phyloP scores from a whole-genome alignment of 2,113 vertebrate genomes.

The Cynoglossus semilaevis region DNA sequence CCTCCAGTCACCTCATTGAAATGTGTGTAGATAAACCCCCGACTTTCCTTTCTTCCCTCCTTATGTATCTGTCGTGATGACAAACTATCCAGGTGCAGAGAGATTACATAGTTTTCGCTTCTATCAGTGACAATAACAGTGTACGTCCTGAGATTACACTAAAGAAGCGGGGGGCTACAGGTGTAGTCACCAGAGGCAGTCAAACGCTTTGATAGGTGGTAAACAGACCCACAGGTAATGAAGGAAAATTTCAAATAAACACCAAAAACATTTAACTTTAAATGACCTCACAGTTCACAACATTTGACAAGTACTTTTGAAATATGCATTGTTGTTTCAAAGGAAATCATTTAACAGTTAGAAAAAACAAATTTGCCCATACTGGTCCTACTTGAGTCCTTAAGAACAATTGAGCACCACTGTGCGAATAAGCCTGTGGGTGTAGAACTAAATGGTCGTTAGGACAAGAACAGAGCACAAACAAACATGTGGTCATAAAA shows the following conservation, averaged over 20 bases:
- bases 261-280: too few relatives aligned
- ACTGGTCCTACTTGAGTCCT: too few relatives aligned
- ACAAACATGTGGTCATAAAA: too few relatives aligned
- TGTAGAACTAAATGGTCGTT: too few relatives aligned
- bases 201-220: not conserved
- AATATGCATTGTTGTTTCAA: too few relatives aligned
- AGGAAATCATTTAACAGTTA: too few relatives aligned
- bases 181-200: not conserved
- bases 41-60: not conserved
- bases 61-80: not conserved
- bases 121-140: not conserved
- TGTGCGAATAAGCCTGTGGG: too few relatives aligned
- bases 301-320: too few relatives aligned
- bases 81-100: not conserved
- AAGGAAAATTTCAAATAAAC: too few relatives aligned
- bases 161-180: not conserved
- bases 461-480: too few relatives aligned
- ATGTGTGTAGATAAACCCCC: not conserved
- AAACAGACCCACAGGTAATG: not conserved
- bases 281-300: not conserved
- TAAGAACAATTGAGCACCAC: too few relatives aligned
- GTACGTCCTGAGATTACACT: not conserved
- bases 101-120: constrained; percentile 1
- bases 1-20: constrained; percentile 15
- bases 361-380: too few relatives aligned